Percentiles rank a stretch among this genome's conserved stretches.
Conservation (phyloP, 1,140 invertebrate species). For the Ceratina australensis region DNA sequence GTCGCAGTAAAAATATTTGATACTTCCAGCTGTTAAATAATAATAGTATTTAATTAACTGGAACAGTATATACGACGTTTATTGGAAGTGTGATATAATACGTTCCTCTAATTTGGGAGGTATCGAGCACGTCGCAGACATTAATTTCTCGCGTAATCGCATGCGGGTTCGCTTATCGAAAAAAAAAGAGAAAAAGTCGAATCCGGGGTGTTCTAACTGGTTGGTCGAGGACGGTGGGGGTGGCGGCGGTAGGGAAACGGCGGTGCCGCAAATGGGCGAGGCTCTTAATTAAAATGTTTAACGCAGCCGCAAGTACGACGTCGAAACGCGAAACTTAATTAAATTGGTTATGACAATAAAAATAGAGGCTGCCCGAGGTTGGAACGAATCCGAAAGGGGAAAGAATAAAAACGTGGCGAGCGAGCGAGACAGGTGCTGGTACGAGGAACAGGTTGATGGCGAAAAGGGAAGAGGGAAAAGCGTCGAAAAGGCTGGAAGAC, state of each 20-base stretch:
- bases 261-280: conserved; percentile 58
- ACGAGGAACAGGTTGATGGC: not conserved
- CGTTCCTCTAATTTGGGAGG: not conserved
- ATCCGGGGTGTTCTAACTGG: conserved; percentile 5
- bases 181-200: conserved; percentile 35
- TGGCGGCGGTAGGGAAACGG: not conserved
- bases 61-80: no score
- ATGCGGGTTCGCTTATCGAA: not conserved
- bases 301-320: conserved; percentile 63
- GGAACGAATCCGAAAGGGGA: not conserved
- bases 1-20: no score
- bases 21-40: no score
- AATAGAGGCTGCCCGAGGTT: conserved; percentile 51
- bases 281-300: conserved; percentile 69
- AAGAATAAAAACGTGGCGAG: not conserved
- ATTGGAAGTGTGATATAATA: no score
- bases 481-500: conserved; percentile 26
- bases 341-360: conserved; percentile 69
- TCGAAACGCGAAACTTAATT: conserved; percentile 67
- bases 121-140: not conserved
- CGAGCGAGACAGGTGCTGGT: not conserved
- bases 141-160: not conserved
- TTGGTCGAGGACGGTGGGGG: not conserved
- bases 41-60: no score
- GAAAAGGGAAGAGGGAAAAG: not conserved